Conservation (phyloP, 2,797 vertebrate genomes). For the Petrocephalus sullivani region DNA sequence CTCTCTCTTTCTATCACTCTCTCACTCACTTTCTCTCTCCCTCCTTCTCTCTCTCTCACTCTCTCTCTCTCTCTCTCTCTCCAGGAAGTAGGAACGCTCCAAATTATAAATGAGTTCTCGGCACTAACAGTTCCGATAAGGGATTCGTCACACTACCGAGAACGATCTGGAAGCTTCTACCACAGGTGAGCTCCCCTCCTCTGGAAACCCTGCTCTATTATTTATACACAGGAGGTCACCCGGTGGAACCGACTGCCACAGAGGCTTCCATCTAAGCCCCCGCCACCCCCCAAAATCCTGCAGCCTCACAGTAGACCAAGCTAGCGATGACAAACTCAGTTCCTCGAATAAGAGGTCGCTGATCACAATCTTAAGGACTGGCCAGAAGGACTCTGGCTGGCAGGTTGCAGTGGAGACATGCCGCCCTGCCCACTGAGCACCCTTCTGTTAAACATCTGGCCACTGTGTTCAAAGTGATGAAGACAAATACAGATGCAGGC, state of each 20-base stretch:
- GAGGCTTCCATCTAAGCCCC: background rate
- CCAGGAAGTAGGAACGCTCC: background rate
- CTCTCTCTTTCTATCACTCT: background rate
- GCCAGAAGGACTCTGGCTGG: conserved; percentile 44
- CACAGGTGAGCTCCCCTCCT: background rate
- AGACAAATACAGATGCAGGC: background rate
- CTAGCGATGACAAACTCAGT: conserved; percentile 48
- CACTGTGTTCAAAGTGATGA: background rate
- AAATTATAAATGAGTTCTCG: background rate
- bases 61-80: background rate
- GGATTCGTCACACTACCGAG: background rate
- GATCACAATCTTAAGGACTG: conserved; percentile 60
- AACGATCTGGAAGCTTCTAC: background rate
- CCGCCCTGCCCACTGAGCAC: background rate
- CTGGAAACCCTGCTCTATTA: conserved; percentile 54
- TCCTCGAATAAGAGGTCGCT: conserved; percentile 59
- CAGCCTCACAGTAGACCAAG: conserved; percentile 44
- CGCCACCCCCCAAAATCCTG: background rate
- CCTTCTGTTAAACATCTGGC: background rate
- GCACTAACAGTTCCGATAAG: background rate
- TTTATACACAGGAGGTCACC: conserved; percentile 45
- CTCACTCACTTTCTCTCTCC: background rate
- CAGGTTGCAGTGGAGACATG: background rate
- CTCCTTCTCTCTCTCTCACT: background rate
- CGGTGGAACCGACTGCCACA: conserved; percentile 35